Conservation (phyloP, 1,140 invertebrate genomes). For the Acromyrmex heyeri region DNA sequence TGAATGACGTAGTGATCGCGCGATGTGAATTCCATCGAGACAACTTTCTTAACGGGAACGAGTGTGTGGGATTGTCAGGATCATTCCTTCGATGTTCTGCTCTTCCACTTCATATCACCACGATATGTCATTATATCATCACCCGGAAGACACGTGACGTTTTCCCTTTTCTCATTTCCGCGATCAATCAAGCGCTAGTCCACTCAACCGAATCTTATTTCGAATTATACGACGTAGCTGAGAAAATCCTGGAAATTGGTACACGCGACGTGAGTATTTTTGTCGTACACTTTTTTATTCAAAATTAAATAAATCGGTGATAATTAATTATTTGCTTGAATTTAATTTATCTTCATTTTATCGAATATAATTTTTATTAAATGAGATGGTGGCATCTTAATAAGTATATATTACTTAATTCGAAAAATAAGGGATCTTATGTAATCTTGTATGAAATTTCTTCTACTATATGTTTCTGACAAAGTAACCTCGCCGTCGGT, state of each 20-base stretch:
- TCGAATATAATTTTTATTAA: no score
- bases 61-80: background rate
- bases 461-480: background rate
- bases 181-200: slow-evolving; percentile 40
- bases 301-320: background rate
- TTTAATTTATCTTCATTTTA: background rate
- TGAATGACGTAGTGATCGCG: slow-evolving; percentile 16
- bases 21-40: background rate
- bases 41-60: slow-evolving; percentile 31
- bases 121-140: slow-evolving; percentile 36
- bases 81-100: slow-evolving; percentile 15
- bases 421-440: background rate
- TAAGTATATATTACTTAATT: background rate
- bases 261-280: background rate
- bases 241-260: slow-evolving; percentile 2
- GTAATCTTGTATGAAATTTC: background rate
- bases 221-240: background rate
- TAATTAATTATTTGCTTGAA: background rate
- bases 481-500: background rate
- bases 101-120: slow-evolving; percentile 14
- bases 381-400: no score
- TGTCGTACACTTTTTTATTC: background rate
- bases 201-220: slow-evolving; percentile 46
- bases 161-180: slow-evolving; percentile 18
- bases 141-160: background rate